Conservation (phyloP, 2,888 invertebrate genomes). For the Deilephila porcellus region DNA sequence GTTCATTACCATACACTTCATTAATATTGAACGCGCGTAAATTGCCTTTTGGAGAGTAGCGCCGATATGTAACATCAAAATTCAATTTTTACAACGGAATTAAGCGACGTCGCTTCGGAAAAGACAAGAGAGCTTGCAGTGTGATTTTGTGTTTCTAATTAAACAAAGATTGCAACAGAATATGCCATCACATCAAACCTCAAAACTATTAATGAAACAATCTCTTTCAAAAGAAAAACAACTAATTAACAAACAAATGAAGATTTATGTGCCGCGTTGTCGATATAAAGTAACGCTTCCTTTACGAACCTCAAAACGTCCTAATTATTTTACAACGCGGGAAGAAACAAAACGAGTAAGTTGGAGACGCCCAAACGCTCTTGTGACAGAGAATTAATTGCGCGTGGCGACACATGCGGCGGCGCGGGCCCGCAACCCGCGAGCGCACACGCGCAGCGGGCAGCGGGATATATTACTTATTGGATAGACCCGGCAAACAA, state of each 20-base stretch:
- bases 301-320: slow-evolving; percentile 84
- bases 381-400: slow-evolving; percentile 85
- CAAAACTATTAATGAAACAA: slow-evolving; percentile 55
- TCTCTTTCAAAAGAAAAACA: slow-evolving; percentile 51
- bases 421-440: slow-evolving; percentile 42
- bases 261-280: slow-evolving; percentile 83
- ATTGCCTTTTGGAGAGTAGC: slow-evolving; percentile 1
- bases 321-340: slow-evolving; percentile 82
- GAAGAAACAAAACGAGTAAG: slow-evolving; percentile 77
- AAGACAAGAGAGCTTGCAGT: background rate
- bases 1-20: slow-evolving; percentile 28
- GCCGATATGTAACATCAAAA: background rate
- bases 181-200: slow-evolving; percentile 39
- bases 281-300: slow-evolving; percentile 84
- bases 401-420: slow-evolving; percentile 80
- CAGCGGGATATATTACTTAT: background rate
- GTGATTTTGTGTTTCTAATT: background rate
- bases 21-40: slow-evolving; percentile 13
- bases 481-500: too few relatives aligned
- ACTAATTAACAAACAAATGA: slow-evolving; percentile 80
- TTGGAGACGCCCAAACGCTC: slow-evolving; percentile 83
- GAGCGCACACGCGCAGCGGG: slow-evolving; percentile 32
- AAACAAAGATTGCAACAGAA: background rate
- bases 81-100: slow-evolving; percentile 2
- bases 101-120: background rate